These are phyloP conservation scores for Tychaedon coryphoeus DNA, from an alignment of 2,113 vertebrate genomes.

Conservation along the genomic window DNA sequence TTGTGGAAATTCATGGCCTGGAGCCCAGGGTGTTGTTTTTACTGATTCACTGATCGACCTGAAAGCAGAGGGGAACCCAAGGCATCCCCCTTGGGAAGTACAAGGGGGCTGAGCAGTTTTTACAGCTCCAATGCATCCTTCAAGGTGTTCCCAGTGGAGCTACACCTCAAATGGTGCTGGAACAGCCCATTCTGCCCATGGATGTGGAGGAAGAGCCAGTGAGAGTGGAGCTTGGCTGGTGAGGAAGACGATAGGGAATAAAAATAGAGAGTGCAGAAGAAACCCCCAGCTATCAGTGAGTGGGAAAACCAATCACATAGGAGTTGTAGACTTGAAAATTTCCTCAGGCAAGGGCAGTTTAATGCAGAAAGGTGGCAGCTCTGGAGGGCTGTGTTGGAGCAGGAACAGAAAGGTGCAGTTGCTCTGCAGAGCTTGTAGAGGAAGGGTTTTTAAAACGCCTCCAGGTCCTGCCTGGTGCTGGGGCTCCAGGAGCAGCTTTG, in stretches of 20 bases:
- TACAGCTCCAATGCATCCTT: neutral
- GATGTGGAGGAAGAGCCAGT: neutral
- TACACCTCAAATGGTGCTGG: fast-evolving
- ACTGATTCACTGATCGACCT: fast-evolving
- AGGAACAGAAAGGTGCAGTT: neutral
- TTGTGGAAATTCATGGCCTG: neutral
- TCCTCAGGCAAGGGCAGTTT: neutral
- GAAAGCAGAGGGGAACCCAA: neutral
- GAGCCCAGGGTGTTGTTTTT: neutral
- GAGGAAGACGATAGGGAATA: neutral
- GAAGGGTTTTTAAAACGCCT: neutral
- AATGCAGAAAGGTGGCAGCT: neutral
- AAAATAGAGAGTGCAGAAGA: neutral
- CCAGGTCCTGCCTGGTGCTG: neutral
- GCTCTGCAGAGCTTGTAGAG: neutral
- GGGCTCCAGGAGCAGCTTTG: neutral
- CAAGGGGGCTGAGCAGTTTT: neutral
- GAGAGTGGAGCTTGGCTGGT: neutral
- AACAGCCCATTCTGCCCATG: fast-evolving
- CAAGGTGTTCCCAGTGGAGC: neutral
- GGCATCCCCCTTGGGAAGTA: neutral
- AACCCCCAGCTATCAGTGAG: fast-evolving
- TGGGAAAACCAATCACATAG: neutral
- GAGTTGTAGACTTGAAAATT: neutral
- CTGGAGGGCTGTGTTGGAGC: neutral